Percentiles rank a stretch among this genome's conserved stretches.
These are phyloP conservation scores for Lycaon pictus DNA, from an alignment of 2,113 vertebrate genomes.

Conservation along the genomic window DNA sequence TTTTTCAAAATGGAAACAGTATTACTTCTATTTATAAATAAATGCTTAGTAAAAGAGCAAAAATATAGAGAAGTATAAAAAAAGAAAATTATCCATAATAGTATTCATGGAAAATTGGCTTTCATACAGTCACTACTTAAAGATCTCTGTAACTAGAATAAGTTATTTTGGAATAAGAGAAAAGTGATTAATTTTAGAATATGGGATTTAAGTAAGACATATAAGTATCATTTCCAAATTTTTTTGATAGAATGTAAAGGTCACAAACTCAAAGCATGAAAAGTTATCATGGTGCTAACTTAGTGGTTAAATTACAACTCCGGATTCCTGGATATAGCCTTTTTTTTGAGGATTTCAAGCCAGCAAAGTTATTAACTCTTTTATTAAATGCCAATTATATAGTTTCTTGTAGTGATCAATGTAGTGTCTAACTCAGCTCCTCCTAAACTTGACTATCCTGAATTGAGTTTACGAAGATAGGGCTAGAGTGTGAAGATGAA, in stretches of 20 bases:
- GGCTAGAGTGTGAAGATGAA: not conserved
- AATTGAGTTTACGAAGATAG: not conserved
- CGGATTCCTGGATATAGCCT: not conserved
- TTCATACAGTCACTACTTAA: not conserved
- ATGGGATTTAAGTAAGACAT: not conserved
- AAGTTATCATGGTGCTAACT: not conserved
- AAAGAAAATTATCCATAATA: not conserved
- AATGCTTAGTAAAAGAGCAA: not conserved
- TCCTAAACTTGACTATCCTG: not conserved
- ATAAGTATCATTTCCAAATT: not conserved
- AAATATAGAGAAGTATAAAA: not conserved
- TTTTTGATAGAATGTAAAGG: not conserved
- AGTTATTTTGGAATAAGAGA: not conserved
- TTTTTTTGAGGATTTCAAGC: not conserved
- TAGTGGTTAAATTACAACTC: not conserved
- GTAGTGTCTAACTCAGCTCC: not conserved
- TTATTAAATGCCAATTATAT: not conserved
- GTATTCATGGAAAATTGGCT: not conserved
- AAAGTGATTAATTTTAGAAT: not conserved
- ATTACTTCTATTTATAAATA: not conserved
- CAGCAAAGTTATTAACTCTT: not conserved
- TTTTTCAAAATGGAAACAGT: not conserved
- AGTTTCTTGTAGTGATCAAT: not conserved
- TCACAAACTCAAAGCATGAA: not conserved
- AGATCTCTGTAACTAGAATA: not conserved